Evolutionary conservation across 2,113 vertebrate species (phyloP), one percentile per base, ranked within the genome.

Genomic region (Pedionomus torquatus): DNA sequence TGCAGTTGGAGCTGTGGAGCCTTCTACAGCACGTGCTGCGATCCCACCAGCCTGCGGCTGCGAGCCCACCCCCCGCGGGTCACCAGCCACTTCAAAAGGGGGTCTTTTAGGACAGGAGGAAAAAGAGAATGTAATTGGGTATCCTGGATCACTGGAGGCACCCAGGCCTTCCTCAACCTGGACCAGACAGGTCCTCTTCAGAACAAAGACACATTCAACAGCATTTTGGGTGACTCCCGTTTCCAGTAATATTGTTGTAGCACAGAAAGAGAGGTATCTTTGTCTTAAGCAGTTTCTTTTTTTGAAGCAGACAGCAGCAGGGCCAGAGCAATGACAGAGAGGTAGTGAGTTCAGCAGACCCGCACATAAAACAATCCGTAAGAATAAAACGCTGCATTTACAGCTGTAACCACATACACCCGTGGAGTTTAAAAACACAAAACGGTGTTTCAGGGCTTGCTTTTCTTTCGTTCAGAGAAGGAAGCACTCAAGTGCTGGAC

Each of bases 261-360:
- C 37, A 86, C 4, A 80, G 91, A 87, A 90, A 84, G 28, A 74
- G 83, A 87, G 66, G 37, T 65, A 39, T 35, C 6, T 80, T 89
- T 76, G 17, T 89, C 37, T 93, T 74, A 57, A 81, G 58, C 63
- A 48, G 61, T 87, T 89, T 84, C 35, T 66, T 95, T 44, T 44
- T 85, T 96, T 83, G 70, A 92, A 97, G 91, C 16, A 87, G 49
- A 91, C 13, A 91, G 87, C 54, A 94, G 57, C 49, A 87, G 37
- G 49, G 87, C 76, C 13, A 51, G 61, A 85, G n/a, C 89, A 87
- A 63, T 95, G 87, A 94, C 79, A 93, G 79, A 82, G 91, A 95
- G 94, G 94, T 93, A 97, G 94, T 95, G 91, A 89, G 88, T 93
- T 89, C 37, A 87, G 94, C 90, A 97, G 94, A 92, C 28, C 57